Evolutionary conservation across 2,113 vertebrate genomes (phyloP), one percentile per base, ranked within the genome.

Genomic region (Mustelus asterias): DNA sequence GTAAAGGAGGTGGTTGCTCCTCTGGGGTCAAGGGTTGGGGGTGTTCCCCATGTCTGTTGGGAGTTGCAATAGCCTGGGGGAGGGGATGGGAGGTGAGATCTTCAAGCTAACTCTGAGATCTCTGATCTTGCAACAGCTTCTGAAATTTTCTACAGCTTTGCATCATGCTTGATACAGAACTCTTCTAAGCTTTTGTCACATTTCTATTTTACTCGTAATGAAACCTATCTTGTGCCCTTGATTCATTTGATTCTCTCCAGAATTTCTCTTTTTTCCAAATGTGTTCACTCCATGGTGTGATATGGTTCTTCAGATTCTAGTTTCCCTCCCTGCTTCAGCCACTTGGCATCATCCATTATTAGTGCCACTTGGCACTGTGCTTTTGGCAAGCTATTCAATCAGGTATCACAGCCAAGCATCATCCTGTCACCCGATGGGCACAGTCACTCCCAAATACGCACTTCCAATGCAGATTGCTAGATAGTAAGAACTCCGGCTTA

Each of bases 371-470:
- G 58, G 63, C 60, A 90, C 54, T 60, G 11, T 60, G 88, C 58
- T n/a, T 54, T 90, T n/a, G 54, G 88, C 54, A 93, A 18, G 89
- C 60, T 22, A 65, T 65, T 93, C 89, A 65, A 93, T 65, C 89
- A 93, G 60, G 18, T 63, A 92, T 92, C 88, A 92, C 88, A 63
- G 88, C 88, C n/a, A 11, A 65, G 22, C 63, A 60, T 93, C 60
- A 90, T 93, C 60, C 60, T 93, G 89, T 65, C 60, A 93, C 89
- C 33, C 7, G 33, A n/a, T 67, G 89, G 18, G 5, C n/a, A 18
- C 60, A 37, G 18, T 92, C 89, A 65, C 33, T 37, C 58, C 22
- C 29, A 29, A 18, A 60, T 54, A 63, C 3, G 29, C 76, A 80
- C 33, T 1, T 29, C 54, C 13, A 60, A 4, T 90, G 60, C 18